Percentiles rank a stretch among this genome's conserved stretches.
Evolutionary conservation across 2,888 invertebrate species (phyloP).

Genomic region (Clostera curtula): DNA sequence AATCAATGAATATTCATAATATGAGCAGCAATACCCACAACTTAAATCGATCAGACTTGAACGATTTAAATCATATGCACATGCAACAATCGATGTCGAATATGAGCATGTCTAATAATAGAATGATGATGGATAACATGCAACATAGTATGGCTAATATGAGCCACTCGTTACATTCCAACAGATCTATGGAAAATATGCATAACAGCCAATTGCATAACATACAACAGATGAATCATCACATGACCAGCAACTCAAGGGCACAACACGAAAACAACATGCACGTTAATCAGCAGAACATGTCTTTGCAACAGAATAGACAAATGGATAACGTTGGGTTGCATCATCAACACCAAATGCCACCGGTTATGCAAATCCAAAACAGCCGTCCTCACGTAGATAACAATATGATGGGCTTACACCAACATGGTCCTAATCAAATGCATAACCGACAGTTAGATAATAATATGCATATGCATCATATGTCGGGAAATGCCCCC

Average conservation of each 20-base stretch:
- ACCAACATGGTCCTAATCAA: slow-evolving; percentile 60
- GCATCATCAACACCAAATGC: slow-evolving; percentile 66
- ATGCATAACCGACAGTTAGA: slow-evolving; percentile 65
- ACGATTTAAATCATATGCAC: slow-evolving; percentile 62
- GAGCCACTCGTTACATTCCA: slow-evolving; percentile 57
- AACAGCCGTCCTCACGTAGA: slow-evolving; percentile 58
- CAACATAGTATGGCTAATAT: slow-evolving; percentile 58
- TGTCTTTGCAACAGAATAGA: slow-evolving; percentile 58
- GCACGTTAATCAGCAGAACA: slow-evolving; percentile 61
- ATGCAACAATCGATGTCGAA: slow-evolving; percentile 56
- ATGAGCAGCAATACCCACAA: slow-evolving; percentile 49
- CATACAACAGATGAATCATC: slow-evolving; percentile 64
- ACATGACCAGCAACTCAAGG: slow-evolving; percentile 44
- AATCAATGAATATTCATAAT: slow-evolving; percentile 59
- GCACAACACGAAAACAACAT: slow-evolving; percentile 56
- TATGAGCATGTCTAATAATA: slow-evolving; percentile 60
- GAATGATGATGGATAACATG: slow-evolving; percentile 65
- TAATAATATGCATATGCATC: slow-evolving; percentile 63
- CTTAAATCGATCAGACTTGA: slow-evolving; percentile 50
- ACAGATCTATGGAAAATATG: slow-evolving; percentile 57
- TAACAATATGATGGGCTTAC: slow-evolving; percentile 57
- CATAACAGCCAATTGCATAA: slow-evolving; percentile 59
- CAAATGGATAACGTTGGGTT: slow-evolving; percentile 54
- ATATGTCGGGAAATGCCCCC: slow-evolving; percentile 48
- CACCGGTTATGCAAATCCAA: slow-evolving; percentile 64